Base-by-base conservation (phyloP, 2,797 vertebrate genomes). In the Phoebastria nigripes region DNA sequence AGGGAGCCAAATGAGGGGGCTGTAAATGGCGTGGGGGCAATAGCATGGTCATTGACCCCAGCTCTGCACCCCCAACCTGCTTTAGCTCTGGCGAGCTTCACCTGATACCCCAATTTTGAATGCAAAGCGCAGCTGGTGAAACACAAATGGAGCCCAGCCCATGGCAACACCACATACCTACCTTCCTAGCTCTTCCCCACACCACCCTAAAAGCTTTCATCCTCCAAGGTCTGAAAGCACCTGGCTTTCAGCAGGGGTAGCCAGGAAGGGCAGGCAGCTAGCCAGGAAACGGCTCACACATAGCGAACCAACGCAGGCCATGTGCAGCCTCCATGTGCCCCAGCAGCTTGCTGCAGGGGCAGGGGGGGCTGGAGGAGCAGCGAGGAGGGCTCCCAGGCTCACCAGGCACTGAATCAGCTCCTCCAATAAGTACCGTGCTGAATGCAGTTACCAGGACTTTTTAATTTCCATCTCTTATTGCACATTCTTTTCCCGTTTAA, bases 121-220 rank as follows among this genome's bases (percentile, higher is more conserved):
- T 22, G 56, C 69, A 46, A 74, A 72, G 13, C 74, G 21, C 56
- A 74, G 56, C n/a, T 2, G 1, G 28, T 20, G 28, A 82, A 76
- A 29, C 47, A 67, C 31, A 37, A 67, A 59, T 3, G 11, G 54
- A 69, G 63, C 49, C 54, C 66, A 85, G 67, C 33, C 55, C 26
- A 15, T 2, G 15, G 44, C 49, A 33, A 54, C 29, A 19, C 28
- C 0, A 0, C 5, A 37, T 21, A 26, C 49, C 56, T n/a, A 5
- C 66, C 13, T 56, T 88, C 76, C 80, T 44, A n/a, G 13, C 37
- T 56, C 82, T 90, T 82, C 71, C 35, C 26, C 37, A 16, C 24
- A 24, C 39, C 0, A 0, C 55, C 82, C 72, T 33, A 73, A 84
- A 73, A 86, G 16, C 49, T 44, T 81, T n/a, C 37, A 33, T 33